Evolutionary conservation across 2,113 vertebrate species (phyloP), one percentile per base, ranked within the genome.

Genomic region (Tor tambroides): DNA sequence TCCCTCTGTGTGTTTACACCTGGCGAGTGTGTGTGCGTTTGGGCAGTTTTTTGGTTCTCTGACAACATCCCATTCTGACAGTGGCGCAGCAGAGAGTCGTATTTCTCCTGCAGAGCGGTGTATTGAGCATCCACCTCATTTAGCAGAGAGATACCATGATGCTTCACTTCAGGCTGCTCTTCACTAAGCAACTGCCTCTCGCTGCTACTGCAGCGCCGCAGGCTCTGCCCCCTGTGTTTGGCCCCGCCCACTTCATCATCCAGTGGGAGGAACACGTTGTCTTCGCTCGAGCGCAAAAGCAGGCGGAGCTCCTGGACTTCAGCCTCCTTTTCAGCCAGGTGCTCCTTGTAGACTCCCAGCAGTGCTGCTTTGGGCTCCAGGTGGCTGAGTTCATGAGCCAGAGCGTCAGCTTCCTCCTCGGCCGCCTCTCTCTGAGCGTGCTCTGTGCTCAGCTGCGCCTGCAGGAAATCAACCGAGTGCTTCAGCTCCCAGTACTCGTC

Each of bases 121-220:
- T 99, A 99, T 92, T 99, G 98, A 17, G 96, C 96, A 87, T 99
- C 98, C 43, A 99, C 97, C 91, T 99, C 98, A 2, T 97, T 97
- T 28, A 99, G 96, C 23, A 99, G 95, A 7, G 98, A 99, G 90
- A 98, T 94, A 6, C 98, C 98, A 10, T 96, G 91, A 86, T 96
- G 96, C 56, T n/a, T n/a, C 56, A n/a, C 21, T 61, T 6, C 54
- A 9, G 56, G 56, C 23, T n/a, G 56, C 88, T 95, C 7, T 14
- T 96, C 88, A 96, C 96, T 10, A 38, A 6, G 30, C 23, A 1
- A n/a, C 94, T 96, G 56, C 23, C 56, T 61, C 54, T 23, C 54
- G 23, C 56, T 11, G 56, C 54, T n/a, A n/a, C n/a, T 56, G 84
- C 89, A 90, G 82, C 95, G 94, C 63, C 94, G 95, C 61, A 96